Evolutionary conservation across 2,797 vertebrate species (phyloP).

Genomic region (Xyrichtys novacula): DNA sequence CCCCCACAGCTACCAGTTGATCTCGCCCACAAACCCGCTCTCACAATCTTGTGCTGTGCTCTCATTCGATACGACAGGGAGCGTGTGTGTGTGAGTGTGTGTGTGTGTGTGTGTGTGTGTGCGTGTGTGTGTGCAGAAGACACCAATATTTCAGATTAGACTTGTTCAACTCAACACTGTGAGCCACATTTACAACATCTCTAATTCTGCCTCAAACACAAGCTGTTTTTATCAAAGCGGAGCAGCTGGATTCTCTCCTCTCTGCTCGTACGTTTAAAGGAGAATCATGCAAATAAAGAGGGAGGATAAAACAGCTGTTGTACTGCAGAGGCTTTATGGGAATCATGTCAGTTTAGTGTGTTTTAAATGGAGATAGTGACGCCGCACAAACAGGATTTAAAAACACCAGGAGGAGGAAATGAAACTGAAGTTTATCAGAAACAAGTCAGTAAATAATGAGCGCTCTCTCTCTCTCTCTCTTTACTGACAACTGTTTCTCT

Average conservation of each 20-base stretch:
- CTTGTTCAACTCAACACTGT: not conserved
- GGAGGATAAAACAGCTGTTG: not conserved
- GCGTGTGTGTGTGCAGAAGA: not conserved
- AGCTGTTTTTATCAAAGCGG: constrained; percentile 9
- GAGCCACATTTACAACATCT: constrained; percentile 4
- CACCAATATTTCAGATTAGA: not conserved
- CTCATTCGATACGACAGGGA: not conserved
- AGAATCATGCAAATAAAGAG: not conserved
- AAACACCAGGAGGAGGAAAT: not conserved
- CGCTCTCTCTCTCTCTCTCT: not conserved
- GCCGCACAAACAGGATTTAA: not conserved
- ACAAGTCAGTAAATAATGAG: too few species aligned
- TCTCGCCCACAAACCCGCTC: constrained; percentile 3
- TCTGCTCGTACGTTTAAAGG: not conserved
- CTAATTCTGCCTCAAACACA: not conserved
- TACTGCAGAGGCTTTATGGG: not conserved
- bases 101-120: not conserved
- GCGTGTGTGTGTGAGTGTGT: not conserved
- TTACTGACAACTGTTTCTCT: too few species aligned
- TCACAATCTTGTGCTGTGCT: constrained; percentile 2
- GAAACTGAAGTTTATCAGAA: too few species aligned
- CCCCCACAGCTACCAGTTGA: constrained; percentile 3
- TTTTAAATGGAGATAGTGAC: not conserved
- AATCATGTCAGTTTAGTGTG: not conserved
- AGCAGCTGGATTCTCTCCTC: not conserved